A percentile compares a stretch with the other conserved stretches of the same genome.
phyloP scores from a whole-genome alignment of 2,888 invertebrate genomes.

The Hermaeophaga mercurialis region DNA sequence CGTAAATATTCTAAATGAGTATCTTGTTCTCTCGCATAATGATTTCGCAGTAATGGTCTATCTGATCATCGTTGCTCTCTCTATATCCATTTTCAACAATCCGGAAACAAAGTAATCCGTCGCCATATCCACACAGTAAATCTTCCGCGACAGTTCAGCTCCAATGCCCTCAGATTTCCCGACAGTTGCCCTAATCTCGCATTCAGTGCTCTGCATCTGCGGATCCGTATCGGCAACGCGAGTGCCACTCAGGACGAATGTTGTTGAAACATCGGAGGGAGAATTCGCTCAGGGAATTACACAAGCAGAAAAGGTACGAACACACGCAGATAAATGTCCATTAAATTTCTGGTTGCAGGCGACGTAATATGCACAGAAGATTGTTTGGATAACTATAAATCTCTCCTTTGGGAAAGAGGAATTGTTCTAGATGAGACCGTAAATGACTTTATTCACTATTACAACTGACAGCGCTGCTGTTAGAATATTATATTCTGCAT shows the following conservation, averaged over 20 bases:
- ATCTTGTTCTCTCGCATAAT: too few relatives aligned
- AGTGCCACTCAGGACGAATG: conserved; percentile 9
- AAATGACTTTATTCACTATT: too few relatives aligned
- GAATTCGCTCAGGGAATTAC: not conserved
- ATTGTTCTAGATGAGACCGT: too few relatives aligned
- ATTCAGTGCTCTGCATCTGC: conserved; percentile 9
- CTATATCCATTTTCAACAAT: not conserved
- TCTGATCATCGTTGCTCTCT: too few relatives aligned
- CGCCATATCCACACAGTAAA: conserved; percentile 2
- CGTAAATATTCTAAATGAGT: too few relatives aligned
- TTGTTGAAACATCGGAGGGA: conserved; percentile 1
- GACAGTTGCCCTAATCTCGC: conserved; percentile 12
- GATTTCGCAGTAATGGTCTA: too few relatives aligned
- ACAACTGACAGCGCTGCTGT: too few relatives aligned
- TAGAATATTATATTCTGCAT: too few relatives aligned
- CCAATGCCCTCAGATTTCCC: conserved; percentile 4
- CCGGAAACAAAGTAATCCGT: not conserved
- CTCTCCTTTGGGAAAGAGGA: too few relatives aligned
- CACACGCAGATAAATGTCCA: not conserved
- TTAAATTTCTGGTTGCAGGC: not conserved
- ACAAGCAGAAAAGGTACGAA: not conserved
- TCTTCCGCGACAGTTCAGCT: conserved; percentile 8
- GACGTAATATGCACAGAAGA: not conserved
- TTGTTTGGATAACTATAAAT: too few relatives aligned
- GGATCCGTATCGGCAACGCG: conserved; percentile 8